These are phyloP conservation scores for Arion vulgaris DNA, from an alignment of 1,140 invertebrate genomes.

Conservation along the genomic window DNA sequence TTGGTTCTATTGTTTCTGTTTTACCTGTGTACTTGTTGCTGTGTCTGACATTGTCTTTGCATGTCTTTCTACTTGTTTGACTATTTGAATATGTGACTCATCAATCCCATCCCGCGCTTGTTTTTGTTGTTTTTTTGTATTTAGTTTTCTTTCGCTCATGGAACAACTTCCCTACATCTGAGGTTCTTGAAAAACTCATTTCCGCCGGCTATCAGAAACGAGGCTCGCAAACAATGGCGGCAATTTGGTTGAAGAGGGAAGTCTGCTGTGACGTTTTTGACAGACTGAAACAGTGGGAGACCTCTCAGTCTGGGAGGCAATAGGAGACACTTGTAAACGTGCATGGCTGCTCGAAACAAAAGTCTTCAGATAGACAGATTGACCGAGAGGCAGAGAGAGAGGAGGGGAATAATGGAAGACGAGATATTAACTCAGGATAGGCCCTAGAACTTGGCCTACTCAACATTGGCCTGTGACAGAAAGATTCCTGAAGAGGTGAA, in stretches of 20 bases:
- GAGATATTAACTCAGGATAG: background rate
- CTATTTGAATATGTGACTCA: too few relatives aligned
- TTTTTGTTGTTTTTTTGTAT: background rate
- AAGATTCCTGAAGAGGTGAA: too few relatives aligned
- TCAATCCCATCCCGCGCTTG: background rate
- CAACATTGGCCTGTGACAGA: background rate
- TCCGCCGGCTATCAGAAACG: background rate
- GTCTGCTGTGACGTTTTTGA: background rate
- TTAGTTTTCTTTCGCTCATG: background rate
- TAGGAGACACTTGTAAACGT: background rate
- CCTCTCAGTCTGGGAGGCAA: background rate
- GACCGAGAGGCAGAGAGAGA: background rate
- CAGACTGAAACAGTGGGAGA: background rate
- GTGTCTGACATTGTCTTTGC: too few relatives aligned
- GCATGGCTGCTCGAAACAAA: background rate
- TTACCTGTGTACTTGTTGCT: too few relatives aligned
- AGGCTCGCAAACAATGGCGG: slow-evolving; percentile 1
- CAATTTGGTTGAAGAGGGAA: background rate
- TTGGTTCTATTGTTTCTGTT: too few relatives aligned
- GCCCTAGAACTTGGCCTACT: background rate
- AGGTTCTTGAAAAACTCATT: slow-evolving; percentile 12
- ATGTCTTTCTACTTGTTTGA: too few relatives aligned
- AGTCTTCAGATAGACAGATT: background rate
- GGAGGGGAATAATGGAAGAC: background rate
- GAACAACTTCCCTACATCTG: background rate